Evolutionary conservation across 2,888 invertebrate genomes (phyloP), one percentile per base, ranked within the genome.

Genomic region (Aspidapion aeneum): DNA sequence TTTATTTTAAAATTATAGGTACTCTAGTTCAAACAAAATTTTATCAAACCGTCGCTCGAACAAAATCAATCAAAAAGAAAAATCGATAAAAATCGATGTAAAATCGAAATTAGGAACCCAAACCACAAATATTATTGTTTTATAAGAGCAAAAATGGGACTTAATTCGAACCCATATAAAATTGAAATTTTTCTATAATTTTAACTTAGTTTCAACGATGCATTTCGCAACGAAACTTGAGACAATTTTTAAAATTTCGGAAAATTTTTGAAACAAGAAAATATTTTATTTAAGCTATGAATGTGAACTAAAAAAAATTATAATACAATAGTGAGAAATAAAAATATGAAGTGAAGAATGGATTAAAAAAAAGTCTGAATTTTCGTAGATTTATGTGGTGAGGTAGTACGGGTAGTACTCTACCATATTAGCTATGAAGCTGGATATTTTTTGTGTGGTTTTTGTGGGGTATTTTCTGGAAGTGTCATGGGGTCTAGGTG

Each of bases 391-490:
- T 35, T 35, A 3, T 35, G 35, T 35, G 35, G n/a, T n/a, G n/a
- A 87, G 56, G 86, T 85, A n/a, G n/a, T n/a, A n/a, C n/a, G n/a
- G n/a, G n/a, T n/a, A n/a, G n/a, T n/a, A 35, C 5, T 35, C n/a
- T 5, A 5, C 52, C 52, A 19, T 7, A 17, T 19, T 19, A 52
- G 19, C 17, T 18, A 71, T 71, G 71, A 69, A 66, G 57, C 49
- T 71, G 62, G 63, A 70, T 65, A 60, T 67, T 55, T 50, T 69
- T 55, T 66, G 49, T 57, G n/a, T 70, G 7, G 19, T 70, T 55
- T 65, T 70, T 57, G 55, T 70, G 22, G 69, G 68, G 63, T 70
- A 68, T 56, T 66, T 65, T 55, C 50, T 68, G 5, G 51, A 60
- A 35, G 3, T 66, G n/a, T 62, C 69, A 2, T 58, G 68, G 16